Evolutionary conservation across 2,797 vertebrate genomes (phyloP).

Genomic region (Momotus momota): DNA sequence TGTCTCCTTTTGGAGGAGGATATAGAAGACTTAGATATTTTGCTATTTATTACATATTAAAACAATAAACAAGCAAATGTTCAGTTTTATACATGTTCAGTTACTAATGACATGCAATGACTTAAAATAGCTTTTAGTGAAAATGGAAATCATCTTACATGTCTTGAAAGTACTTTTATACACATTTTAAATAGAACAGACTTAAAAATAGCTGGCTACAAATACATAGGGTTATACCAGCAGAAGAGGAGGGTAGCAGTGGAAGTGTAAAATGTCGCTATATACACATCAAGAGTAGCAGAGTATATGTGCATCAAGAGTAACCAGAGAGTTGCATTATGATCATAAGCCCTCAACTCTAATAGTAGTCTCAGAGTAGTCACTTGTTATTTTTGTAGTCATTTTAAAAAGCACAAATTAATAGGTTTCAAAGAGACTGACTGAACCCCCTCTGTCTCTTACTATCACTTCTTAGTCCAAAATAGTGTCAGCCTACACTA

Average conservation of each 20-base stretch:
- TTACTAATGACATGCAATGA: neutral
- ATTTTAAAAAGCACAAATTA: neutral
- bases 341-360: neutral
- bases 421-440: neutral
- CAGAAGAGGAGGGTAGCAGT: neutral
- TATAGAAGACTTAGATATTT: neutral
- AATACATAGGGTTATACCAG: neutral
- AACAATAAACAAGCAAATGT: neutral
- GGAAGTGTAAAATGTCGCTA: neutral
- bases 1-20: neutral
- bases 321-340: neutral
- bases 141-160: neutral
- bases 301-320: neutral
- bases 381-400: neutral
- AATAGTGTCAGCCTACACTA: neutral
- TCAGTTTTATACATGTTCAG: fast-evolving
- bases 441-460: neutral
- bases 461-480: neutral
- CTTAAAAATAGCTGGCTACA: neutral
- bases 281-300: neutral
- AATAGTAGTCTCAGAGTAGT: neutral
- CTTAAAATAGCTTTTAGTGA: neutral
- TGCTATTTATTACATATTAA: neutral
- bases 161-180: neutral
- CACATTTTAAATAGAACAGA: neutral